A percentile compares a stretch with the other conserved stretches of the same genome.
Evolutionary conservation across 2,113 vertebrate genomes (phyloP).

Genomic region (Beaufortia kweichowensis): DNA sequence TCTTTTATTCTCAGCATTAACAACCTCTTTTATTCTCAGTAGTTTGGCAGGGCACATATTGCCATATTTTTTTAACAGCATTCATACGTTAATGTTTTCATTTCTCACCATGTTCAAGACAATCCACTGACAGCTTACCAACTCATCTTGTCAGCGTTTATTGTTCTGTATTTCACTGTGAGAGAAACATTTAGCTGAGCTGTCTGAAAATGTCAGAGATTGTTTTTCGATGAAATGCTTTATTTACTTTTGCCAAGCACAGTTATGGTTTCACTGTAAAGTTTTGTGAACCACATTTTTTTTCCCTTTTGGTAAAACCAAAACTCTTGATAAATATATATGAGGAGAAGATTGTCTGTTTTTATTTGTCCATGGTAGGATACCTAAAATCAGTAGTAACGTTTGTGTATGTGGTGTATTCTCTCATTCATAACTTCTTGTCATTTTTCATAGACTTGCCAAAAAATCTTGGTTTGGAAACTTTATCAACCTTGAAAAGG

Average conservation of each 20-base stretch:
- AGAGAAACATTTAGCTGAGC: not conserved
- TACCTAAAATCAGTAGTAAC: no score
- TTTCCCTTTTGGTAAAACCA: not conserved
- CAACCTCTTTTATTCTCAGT: no score
- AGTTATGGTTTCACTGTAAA: slow-evolving; percentile 14
- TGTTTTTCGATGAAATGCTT: slow-evolving; percentile 31
- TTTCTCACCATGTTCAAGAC: not conserved
- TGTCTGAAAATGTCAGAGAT: slow-evolving; percentile 42
- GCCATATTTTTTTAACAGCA: not conserved
- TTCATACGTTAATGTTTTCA: not conserved
- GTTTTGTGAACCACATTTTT: slow-evolving; percentile 4
- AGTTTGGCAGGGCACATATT: not conserved
- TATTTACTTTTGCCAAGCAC: slow-evolving; percentile 32
- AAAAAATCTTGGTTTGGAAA: slow-evolving; percentile 99
- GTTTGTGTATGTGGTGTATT: not conserved
- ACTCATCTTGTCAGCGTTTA: not conserved
- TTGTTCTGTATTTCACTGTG: not conserved
- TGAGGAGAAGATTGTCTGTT: not conserved
- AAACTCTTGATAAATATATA: not conserved
- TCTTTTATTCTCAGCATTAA: not conserved
- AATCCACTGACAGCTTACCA: slow-evolving; percentile 1
- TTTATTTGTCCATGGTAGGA: no score
- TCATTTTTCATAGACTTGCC: slow-evolving; percentile 80
- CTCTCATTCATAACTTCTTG: not conserved
- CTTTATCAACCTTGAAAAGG: slow-evolving; percentile 96